Evolutionary conservation across 2,888 invertebrate genomes (phyloP), one percentile per base, ranked within the genome.

Genomic region (Nudaria mundana): DNA sequence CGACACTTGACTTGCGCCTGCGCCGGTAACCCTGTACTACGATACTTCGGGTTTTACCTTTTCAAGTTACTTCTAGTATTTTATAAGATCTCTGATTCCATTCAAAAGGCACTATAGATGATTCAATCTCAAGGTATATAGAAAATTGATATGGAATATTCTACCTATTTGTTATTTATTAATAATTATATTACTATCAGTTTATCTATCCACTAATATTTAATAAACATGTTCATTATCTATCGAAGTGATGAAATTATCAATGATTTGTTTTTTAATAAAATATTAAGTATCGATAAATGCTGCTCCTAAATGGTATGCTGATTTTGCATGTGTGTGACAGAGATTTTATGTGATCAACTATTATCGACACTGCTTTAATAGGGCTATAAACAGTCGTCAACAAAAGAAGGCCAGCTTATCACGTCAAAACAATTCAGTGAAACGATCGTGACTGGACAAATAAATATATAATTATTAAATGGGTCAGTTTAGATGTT

Each of bases 1-100:
- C 50, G 56, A 52, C 59, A 48, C 47, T 51, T 57, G 55, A 60
- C 65, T 48, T 81, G 81, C 80, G 79, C 71, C 40, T 52, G 79
- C 73, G 76, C 58, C 66, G 71, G 60, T 52, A 48, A 40, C 48
- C 56, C 50, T 60, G 50, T 56, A 55, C 46, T 48, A 55, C 16
- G 52, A 52, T 38, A 58, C 54, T 43, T 46, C 11, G 11, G 37
- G 32, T 28, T 48, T 33, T 14, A 24, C 34, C 24, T 34, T 30
- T 37, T 38, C 16, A 13, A 29, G 15, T 22, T n/a, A 10, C 14
- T 38, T 26, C 11, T n/a, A 11, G 3, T 0, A 37, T n/a, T 8
- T 12, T 37, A 12, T 23, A 25, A 25, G 22, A n/a, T n/a, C n/a
- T n/a, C n/a, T n/a, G n/a, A n/a, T n/a, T n/a, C n/a, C n/a, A n/a